These are phyloP conservation scores for Ladona fulva DNA, from an alignment of 1,140 invertebrate genomes.

Conservation along the genomic window DNA sequence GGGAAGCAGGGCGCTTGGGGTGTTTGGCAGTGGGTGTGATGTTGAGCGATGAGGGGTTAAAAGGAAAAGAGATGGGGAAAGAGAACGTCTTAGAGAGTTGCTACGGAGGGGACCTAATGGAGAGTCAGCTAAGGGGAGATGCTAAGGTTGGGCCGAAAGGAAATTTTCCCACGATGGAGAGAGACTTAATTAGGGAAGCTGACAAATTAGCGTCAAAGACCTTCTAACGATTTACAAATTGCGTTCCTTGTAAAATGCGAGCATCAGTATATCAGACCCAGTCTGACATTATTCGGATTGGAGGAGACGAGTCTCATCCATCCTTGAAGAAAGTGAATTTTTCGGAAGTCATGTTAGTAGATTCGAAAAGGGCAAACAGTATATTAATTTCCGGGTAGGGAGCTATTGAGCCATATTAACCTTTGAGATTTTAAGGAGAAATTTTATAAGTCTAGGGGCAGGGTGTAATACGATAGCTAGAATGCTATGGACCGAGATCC, in stretches of 20 bases:
- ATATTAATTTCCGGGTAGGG: no score
- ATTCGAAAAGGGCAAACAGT: no score
- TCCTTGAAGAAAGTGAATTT: no score
- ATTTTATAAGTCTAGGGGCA: no score
- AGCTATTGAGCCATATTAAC: no score
- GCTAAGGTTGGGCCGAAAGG: background rate
- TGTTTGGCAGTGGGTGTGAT: background rate
- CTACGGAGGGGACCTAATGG: background rate
- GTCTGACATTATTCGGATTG: no score
- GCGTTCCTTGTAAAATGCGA: background rate
- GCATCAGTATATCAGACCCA: background rate
- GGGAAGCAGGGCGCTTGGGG: background rate
- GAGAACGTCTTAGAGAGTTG: background rate
- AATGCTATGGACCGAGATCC: no score
- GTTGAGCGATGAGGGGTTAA: conserved; percentile 7
- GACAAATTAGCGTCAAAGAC: background rate
- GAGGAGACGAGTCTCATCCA: no score
- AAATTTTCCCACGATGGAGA: conserved; percentile 1
- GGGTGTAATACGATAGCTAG: no score
- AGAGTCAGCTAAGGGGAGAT: background rate
- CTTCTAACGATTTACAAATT: background rate
- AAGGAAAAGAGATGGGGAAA: background rate
- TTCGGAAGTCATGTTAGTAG: no score
- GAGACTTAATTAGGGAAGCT: conserved; percentile 1
- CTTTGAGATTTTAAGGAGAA: no score